phyloP scores from a whole-genome alignment of 92 coral and sea anemone genomes.

The Epizoanthus scotinus region DNA sequence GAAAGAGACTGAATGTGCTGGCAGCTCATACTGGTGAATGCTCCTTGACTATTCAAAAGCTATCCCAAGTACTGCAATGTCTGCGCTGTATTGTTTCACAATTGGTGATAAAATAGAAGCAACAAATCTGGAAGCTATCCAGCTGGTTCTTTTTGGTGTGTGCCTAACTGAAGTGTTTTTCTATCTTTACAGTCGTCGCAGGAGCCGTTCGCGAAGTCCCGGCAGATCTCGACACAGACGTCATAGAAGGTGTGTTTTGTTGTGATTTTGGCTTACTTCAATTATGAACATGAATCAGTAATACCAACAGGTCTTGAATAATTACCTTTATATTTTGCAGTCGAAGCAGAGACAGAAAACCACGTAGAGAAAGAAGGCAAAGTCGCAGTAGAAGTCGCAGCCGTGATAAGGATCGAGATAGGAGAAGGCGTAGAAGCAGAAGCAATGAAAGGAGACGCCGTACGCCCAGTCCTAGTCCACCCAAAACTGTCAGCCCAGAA shows the following conservation, averaged over 20 bases:
- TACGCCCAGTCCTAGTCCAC: conserved; percentile 54
- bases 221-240: conserved; percentile 37
- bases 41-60: not conserved
- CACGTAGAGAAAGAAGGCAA: conserved; percentile 48
- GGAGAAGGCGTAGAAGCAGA: conserved; percentile 46
- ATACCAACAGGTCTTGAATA: not conserved
- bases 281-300: too few species aligned
- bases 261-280: not conserved
- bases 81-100: conserved; percentile 5
- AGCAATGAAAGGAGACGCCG: conserved; percentile 25
- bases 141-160: conserved; percentile 8
- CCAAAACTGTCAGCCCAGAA: conserved; percentile 21
- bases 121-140: not conserved
- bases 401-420: conserved; percentile 54
- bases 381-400: conserved; percentile 65
- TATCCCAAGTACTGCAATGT: not conserved
- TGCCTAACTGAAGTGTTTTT: not conserved
- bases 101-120: not conserved
- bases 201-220: conserved; percentile 53
- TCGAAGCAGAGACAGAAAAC: conserved; percentile 62
- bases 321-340: conserved; percentile 48
- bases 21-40: not conserved
- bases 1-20: conserved; percentile 2
- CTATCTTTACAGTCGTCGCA: conserved; percentile 41
- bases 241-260: conserved; percentile 25